Evolutionary conservation across 1,140 invertebrate species (phyloP), one percentile per base, ranked within the genome.

Genomic region (Vollenhovia emeryi): DNA sequence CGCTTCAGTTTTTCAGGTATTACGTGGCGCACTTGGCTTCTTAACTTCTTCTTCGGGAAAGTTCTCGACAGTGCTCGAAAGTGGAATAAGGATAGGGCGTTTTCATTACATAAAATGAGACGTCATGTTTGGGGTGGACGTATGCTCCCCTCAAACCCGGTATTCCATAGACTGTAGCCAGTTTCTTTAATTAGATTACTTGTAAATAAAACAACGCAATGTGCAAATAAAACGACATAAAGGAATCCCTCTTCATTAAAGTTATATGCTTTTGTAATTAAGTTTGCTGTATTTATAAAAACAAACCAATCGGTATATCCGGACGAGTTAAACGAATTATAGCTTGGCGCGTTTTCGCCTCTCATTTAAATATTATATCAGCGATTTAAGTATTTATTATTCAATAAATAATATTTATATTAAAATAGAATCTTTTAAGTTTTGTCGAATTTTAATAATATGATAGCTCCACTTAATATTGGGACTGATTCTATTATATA

Each of bases 1-100:
- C 48, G 78, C 50, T 57, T 82, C 66, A 73, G 50, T 82, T 82
- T 82, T 82, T 82, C n/a, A 82, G 40, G n/a, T 57, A 82, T 82
- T 82, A 73, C 48, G 66, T 40, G 48, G 66, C 78, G 78, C 36
- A 57, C 78, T 82, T 82, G 78, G 57, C 66, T 73, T 82, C 50
- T 82, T 73, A 73, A 82, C 78, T 82, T 82, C 18, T 43, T 57
- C 52, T 66, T 79, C 21, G 48, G 24, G 24, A 18, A 82, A 71
- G 24, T 82, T 82, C 27, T 45, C 36, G 50, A 73, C 66, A 68
- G 21, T 82, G 50, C 78, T 82, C 24, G 40, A 82, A 82, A 82
- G 50, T 13, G 36, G 36, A 80, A 80, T 71, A 80, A 80, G 33
- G 36, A 33, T 21, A 33, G 36, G 18, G 52, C 24, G n/a, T 82